Conservation (phyloP, 2,888 invertebrate genomes). For the Napeogenes inachia region DNA sequence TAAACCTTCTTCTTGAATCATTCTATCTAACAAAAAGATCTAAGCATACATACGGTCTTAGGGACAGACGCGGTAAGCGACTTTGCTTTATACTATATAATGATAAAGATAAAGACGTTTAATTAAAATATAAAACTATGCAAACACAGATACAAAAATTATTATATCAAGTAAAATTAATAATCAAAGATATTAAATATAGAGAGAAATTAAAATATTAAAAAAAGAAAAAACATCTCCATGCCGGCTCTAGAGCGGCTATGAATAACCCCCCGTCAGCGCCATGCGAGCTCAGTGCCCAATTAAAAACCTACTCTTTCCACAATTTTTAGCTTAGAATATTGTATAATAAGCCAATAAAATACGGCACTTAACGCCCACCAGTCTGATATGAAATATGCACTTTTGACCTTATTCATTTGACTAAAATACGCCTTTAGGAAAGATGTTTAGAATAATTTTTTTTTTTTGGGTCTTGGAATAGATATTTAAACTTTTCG, state of each 20-base stretch:
- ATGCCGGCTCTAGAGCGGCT: slow-evolving; percentile 67
- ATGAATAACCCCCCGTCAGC: slow-evolving; percentile 76
- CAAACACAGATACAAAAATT: neutral
- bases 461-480: neutral
- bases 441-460: slow-evolving; percentile 7
- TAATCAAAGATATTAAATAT: neutral
- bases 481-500: too few species aligned
- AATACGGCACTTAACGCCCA: slow-evolving; percentile 75
- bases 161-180: neutral
- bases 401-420: slow-evolving; percentile 71
- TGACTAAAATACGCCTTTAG: slow-evolving; percentile 10
- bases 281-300: slow-evolving; percentile 71
- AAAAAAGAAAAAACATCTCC: slow-evolving; percentile 54
- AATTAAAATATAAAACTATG: neutral
- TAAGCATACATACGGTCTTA: too few species aligned
- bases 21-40: too few species aligned
- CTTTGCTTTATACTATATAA: too few species aligned
- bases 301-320: slow-evolving; percentile 78
- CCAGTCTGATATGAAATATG: slow-evolving; percentile 70
- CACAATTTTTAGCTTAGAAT: slow-evolving; percentile 77
- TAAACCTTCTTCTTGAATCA: too few species aligned
- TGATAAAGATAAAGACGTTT: too few species aligned
- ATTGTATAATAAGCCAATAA: slow-evolving; percentile 78
- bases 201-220: slow-evolving; percentile 4
- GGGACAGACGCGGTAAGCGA: too few species aligned